Evolutionary conservation across 2,888 invertebrate genomes (phyloP).

Genomic region (Phragmatobia fuliginosa): DNA sequence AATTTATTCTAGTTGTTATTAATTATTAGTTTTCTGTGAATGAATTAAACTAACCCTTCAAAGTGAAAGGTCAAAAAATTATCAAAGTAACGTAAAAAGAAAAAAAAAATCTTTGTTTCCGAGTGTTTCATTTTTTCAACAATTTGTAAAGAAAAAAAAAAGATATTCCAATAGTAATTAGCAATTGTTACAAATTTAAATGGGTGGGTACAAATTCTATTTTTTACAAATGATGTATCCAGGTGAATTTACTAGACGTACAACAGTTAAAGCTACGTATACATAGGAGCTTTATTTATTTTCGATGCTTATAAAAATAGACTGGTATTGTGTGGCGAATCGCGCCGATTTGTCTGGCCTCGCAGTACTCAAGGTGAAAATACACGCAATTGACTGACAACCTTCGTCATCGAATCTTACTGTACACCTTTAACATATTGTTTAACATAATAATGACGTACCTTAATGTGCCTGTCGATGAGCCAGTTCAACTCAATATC

Average conservation of each 20-base stretch:
- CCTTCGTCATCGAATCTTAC: slow-evolving; percentile 26
- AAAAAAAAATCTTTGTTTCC: too few relatives aligned
- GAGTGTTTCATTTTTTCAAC: too few relatives aligned
- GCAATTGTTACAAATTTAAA: too few relatives aligned
- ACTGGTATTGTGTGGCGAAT: slow-evolving; percentile 8
- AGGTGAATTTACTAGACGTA: neutral
- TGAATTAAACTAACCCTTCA: too few relatives aligned
- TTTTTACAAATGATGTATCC: neutral
- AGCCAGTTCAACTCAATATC: slow-evolving; percentile 98
- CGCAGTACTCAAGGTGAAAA: slow-evolving; percentile 31
- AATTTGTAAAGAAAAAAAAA: too few relatives aligned
- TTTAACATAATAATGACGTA: slow-evolving; percentile 66
- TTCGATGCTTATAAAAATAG: neutral
- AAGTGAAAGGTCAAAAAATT: too few relatives aligned
- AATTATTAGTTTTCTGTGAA: too few relatives aligned
- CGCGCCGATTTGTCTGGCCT: slow-evolving; percentile 29
- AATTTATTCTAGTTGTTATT: too few relatives aligned
- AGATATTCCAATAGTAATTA: too few relatives aligned
- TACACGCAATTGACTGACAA: slow-evolving; percentile 16
- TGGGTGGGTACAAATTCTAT: too few relatives aligned
- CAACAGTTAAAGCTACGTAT: neutral
- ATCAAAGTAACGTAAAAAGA: too few relatives aligned
- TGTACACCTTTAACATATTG: slow-evolving; percentile 12
- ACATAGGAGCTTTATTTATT: neutral
- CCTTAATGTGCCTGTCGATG: slow-evolving; percentile 97